A percentile compares a stretch with the other conserved stretches of the same genome.
phyloP scores from a whole-genome alignment of 2,113 vertebrate species.

The Edolisoma coerulescens region DNA sequence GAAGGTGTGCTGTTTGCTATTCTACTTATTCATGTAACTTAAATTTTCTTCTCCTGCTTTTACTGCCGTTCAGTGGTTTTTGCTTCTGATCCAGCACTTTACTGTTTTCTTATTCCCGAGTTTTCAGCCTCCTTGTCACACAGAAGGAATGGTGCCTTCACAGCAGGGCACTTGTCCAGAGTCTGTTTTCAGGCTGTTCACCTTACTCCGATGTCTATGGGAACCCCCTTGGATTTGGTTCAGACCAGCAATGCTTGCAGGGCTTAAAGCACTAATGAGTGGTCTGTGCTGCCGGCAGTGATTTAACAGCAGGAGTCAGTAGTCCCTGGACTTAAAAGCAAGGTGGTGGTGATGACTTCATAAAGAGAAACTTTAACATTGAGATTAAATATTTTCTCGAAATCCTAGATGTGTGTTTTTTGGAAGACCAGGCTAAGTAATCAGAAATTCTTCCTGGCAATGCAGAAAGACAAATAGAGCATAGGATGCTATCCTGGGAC shows the following conservation, averaged over 20 bases:
- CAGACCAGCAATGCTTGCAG: neutral
- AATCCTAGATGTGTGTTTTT: neutral
- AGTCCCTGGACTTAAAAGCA: neutral
- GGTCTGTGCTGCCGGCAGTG: neutral
- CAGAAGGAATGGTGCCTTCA: neutral
- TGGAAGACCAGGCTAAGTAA: neutral
- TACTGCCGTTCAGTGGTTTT: neutral
- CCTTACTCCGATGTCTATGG: fast-evolving
- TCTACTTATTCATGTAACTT: neutral
- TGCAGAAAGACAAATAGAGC: neutral
- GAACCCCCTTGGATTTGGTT: neutral
- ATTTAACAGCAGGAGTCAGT: neutral
- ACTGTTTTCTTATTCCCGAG: neutral
- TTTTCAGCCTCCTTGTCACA: neutral
- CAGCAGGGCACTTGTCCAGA: neutral
- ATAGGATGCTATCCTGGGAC: neutral
- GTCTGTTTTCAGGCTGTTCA: neutral
- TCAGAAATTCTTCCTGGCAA: neutral
- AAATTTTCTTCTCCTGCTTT: neutral
- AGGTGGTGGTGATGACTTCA: neutral
- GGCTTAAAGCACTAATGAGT: neutral
- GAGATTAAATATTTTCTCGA: neutral
- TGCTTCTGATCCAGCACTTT: neutral
- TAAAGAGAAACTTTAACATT: neutral
- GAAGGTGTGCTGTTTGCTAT: neutral